Base-by-base conservation (phyloP, 1,140 invertebrate genomes). In the Drosophila burlai region DNA sequence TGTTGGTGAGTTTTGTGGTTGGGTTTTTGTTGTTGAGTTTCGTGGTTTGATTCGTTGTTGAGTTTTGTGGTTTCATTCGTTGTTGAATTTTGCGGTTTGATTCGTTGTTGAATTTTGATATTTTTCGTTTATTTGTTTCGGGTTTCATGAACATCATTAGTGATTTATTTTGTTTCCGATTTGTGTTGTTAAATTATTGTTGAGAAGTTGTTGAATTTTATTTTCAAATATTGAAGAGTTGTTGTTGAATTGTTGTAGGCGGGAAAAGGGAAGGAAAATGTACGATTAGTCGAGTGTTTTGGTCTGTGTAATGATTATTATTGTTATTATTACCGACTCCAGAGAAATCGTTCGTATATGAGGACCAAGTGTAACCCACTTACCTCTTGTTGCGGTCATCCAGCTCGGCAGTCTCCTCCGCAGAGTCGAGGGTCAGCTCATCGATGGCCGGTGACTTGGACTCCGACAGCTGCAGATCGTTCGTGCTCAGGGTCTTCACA, bases 361-460 rank as follows among this genome's bases (percentile, higher is more conserved):
- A 24, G 46, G 15, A 49, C 15, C 15, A 16, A n/a, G 11, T 54
- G n/a, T 10, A n/a, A 31, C 0, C 13, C 9, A 57, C 87, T 85
- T 77, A 95, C 94, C 95, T 95, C 91, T 97, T 97, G 93, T 97
- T 96, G 84, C 96, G 94, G 91, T 96, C 96, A 85, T 97, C 96
- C 59, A 92, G 60, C 85, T 97, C 96, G 78, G 95, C 96, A 46
- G 94, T 92, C 69, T 95, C 95, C 38, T 95, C 94, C 50, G 95
- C 94, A 9, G 94, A 93, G 76, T 96, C 95, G 38, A 96, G 91
- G 2, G 94, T 93, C 66, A 95, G 93, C 76, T 95, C 94, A 85
- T 95, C 94, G 71, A 95, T 94, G 75, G 94, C 93, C 49, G 92
- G 92, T 18, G 94, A 94, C 34, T 94, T 93, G 18, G 94, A 92